Percentiles rank a stretch among this genome's conserved stretches.
Conservation (phyloP, 2,888 invertebrate genomes). For the Troides oblongomaculatus region DNA sequence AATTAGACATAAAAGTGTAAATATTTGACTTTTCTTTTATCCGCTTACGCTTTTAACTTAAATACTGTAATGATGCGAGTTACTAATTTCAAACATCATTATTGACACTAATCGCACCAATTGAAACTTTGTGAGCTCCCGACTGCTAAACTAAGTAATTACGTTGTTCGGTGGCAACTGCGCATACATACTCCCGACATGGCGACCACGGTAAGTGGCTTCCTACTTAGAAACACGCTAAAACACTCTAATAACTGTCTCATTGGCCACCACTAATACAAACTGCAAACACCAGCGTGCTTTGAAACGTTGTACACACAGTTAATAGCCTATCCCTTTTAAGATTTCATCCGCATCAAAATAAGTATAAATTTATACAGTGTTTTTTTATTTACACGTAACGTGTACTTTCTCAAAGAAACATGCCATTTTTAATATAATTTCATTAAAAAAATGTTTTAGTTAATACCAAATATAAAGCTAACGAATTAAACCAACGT, state of each 20-base stretch:
- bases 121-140: constrained; percentile 49
- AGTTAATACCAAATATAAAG: neutral
- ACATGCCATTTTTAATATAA: neutral
- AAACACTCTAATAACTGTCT: constrained; percentile 59
- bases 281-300: constrained; percentile 48
- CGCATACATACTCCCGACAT: constrained; percentile 44
- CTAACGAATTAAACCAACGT: neutral
- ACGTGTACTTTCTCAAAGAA: neutral
- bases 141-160: constrained; percentile 60
- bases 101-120: constrained; percentile 63
- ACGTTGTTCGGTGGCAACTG: constrained; percentile 52
- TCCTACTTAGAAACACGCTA: constrained; percentile 59
- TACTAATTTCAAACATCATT: constrained; percentile 57
- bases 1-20: neutral
- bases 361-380: neutral
- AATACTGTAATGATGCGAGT: constrained; percentile 43
- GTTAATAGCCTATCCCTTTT: constrained; percentile 40
- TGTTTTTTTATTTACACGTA: neutral
- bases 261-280: constrained; percentile 59
- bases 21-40: neutral
- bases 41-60: constrained; percentile 29
- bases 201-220: constrained; percentile 60
- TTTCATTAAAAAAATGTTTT: neutral
- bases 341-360: constrained; percentile 6
- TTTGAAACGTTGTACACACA: constrained; percentile 50